phyloP scores from a whole-genome alignment of 2,113 vertebrate species.

The Aegithalos caudatus region DNA sequence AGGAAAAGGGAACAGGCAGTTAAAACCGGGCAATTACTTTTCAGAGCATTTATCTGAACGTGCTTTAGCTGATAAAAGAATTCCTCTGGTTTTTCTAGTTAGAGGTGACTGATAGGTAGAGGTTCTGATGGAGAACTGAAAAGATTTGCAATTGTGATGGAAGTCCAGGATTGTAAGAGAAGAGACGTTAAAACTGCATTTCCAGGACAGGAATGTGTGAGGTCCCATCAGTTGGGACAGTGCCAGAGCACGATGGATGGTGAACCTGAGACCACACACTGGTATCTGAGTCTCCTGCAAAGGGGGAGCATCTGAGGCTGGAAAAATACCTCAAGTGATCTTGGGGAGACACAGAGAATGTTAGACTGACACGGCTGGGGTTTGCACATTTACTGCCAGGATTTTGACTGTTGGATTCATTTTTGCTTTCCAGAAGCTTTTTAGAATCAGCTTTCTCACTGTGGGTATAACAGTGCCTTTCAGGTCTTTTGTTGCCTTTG shows the following conservation, averaged over 20 bases:
- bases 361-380: background rate
- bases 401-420: background rate
- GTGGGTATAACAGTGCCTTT: fast-evolving
- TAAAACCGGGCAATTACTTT: background rate
- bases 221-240: background rate
- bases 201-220: background rate
- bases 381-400: background rate
- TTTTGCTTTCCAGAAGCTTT: background rate
- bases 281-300: background rate
- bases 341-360: background rate
- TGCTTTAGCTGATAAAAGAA: background rate
- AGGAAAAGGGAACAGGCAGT: background rate
- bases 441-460: background rate
- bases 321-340: background rate
- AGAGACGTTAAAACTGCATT: background rate
- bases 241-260: background rate
- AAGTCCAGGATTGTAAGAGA: background rate
- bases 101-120: background rate
- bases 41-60: background rate
- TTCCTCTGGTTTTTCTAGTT: background rate
- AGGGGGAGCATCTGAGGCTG: background rate
- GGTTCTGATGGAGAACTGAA: background rate
- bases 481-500: background rate
- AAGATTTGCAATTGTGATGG: background rate
- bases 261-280: background rate